Base-by-base conservation (phyloP, 1,140 invertebrate genomes). In the Drosophila kikkawai region DNA sequence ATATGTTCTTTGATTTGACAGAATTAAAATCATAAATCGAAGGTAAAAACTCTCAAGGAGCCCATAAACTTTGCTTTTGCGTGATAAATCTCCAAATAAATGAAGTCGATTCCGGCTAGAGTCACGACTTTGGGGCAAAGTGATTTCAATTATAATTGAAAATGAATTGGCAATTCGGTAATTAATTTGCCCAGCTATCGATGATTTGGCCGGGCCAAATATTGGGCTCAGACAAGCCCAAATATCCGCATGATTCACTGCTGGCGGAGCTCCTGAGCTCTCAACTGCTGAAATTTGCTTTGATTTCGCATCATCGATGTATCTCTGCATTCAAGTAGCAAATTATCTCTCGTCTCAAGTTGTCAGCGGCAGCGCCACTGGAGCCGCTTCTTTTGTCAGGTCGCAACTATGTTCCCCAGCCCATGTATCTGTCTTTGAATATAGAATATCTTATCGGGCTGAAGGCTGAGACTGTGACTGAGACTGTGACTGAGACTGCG, bases 301-400 rank as follows among this genome's bases (percentile, higher is more conserved):
- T 65, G 55, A 73, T 60, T 67, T 47, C 45, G 47, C 65, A 83
- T 78, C 65, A 70, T 64, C 71, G 73, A 79, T 57, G 45, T 63
- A 67, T 70, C 80, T 86, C 51, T 44, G 67, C 55, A 67, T 68
- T 90, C 70, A 84, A 88, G 85, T 85, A 85, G 85, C 85, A 88
- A 88, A 88, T 90, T 90, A 88, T 90, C 75, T 90, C 75, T 85
- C 83, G 85, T 88, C 85, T 88, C 85, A 79, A 88, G 85, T 81
- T 88, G 85, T 90, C 85, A 90, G 81, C 53, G 60, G 51, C 77
- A 75, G 55, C 44, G 58, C 41, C 66, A 45, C 41, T 26, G 36
- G 34, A 60, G 39, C 60, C 73, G 57, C 79, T 57, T 85, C 76
- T 82, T 82, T 77, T 75, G 76, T 79, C 69, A 70, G 81, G 58